Evolutionary conservation across 2,797 vertebrate genomes (phyloP).

Genomic region (Ficedula albicollis): DNA sequence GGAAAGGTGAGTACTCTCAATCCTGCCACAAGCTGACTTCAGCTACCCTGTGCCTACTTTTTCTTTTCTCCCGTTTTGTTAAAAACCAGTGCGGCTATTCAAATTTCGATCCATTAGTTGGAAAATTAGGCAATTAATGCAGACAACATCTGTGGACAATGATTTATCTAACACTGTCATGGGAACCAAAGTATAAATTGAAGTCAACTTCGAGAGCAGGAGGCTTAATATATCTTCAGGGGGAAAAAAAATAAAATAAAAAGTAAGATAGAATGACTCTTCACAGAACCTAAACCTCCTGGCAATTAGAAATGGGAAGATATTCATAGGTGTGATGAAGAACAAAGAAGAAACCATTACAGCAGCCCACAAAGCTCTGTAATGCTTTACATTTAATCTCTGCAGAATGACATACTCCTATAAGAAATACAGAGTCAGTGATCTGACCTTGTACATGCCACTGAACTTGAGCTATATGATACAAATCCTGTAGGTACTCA

Average conservation of each 20-base stretch:
- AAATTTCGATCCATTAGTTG: not conserved
- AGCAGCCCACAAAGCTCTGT: not conserved
- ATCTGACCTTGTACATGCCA: not conserved
- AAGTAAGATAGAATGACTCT: not conserved
- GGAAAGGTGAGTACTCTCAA: not conserved
- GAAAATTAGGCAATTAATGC: constrained; percentile 39
- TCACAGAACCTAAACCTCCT: not conserved
- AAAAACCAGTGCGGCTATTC: not conserved
- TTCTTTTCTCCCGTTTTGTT: fast-evolving
- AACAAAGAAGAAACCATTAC: not conserved
- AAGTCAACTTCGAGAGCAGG: not conserved
- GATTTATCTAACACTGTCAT: constrained; percentile 10
- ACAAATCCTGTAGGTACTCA: not conserved
- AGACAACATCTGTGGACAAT: not conserved
- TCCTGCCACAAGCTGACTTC: not conserved
- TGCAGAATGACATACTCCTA: not conserved
- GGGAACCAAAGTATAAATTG: not conserved
- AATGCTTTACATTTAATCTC: not conserved
- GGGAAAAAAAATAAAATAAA: not conserved
- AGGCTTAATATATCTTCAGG: not conserved
- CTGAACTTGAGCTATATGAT: not conserved
- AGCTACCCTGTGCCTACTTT: not conserved
- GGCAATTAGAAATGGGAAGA: constrained; percentile 8
- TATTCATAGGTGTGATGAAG: not conserved
- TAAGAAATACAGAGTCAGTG: not conserved